Conservation (phyloP, 2,113 vertebrate genomes). For the Apistogramma diplotaenia region DNA sequence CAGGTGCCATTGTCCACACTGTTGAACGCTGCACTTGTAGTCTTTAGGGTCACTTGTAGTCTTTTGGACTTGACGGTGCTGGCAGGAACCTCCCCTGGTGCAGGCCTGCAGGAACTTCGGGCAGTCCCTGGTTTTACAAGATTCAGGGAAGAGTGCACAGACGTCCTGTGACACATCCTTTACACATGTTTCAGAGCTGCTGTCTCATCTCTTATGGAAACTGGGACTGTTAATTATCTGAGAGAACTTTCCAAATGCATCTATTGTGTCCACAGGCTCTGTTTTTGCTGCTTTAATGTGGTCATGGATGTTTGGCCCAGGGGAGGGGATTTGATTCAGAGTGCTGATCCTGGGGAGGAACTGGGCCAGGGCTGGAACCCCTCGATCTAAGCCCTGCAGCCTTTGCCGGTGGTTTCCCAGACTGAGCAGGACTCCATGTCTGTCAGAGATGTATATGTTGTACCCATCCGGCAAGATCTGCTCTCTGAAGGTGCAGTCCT, state of each 20-base stretch:
- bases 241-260: conserved; percentile 83
- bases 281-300: conserved; percentile 6
- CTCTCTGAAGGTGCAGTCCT: conserved; percentile 90
- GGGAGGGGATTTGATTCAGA: conserved; percentile 46
- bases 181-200: not conserved
- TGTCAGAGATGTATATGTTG: conserved; percentile 84
- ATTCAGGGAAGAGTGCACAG: not conserved
- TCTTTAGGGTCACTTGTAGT: not conserved
- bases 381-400: conserved; percentile 75
- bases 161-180: not conserved
- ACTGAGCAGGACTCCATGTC: conserved; percentile 78
- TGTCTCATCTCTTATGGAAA: conserved; percentile 84
- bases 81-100: not conserved
- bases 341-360: conserved; percentile 87
- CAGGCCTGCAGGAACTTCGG: not conserved
- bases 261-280: conserved; percentile 78
- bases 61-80: not conserved
- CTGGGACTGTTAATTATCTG: conserved; percentile 86
- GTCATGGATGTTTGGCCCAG: not conserved
- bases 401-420: conserved; percentile 82
- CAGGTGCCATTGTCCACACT: not conserved
- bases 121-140: not conserved
- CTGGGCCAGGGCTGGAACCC: conserved; percentile 79
- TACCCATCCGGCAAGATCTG: conserved; percentile 85
- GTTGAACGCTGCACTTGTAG: not conserved